Base-by-base conservation (phyloP, 2,113 vertebrate genomes). In the Macroglossus sobrinus region DNA sequence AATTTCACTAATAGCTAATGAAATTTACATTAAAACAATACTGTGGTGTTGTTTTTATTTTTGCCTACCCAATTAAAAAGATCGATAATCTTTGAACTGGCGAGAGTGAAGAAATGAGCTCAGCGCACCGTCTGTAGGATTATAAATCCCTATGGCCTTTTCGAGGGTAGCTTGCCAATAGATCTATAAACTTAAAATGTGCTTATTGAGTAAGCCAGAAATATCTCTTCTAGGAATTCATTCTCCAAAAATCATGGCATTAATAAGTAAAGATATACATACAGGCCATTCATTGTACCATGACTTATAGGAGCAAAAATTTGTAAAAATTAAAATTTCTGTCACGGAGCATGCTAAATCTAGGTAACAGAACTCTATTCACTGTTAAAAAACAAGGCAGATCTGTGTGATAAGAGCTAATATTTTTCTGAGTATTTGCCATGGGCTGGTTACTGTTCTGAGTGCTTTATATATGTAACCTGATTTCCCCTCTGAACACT, bases 91-190 rank as follows among this genome's bases (percentile, higher is more conserved):
- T 88, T 33, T 19, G 59, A 40, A 72, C 0, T 33, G 21, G 40
- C 8, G 8, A 59, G 33, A 28, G 5, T 16, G 43, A 84, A 57
- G 84, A 26, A 26, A 38, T 7, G 33, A 79, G 35, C 7, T 21
- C 1, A 1, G 3, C 4, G 2, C 2, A 0, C 30, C 26, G 33
- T 47, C 15, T 78, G 43, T 22, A 2, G 30, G 24, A 71, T 15
- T 18, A 4, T 33, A 47, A 63, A 71, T 45, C 38, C 30, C 55
- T 1, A 2, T 2, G 1, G 12, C 47, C 11, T 63, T 89, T 64
- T 24, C 24, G 38, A 68, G 30, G 22, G 22, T 30, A 22, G 35
- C 21, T 61, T 35, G 33, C 74, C 64, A 30, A 21, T 30, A 43
- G 81, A 22, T 15, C 2, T 1, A 21, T 22, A 35, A 14, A 40